Evolutionary conservation across 2,888 invertebrate species (phyloP), one percentile per base, ranked within the genome.

Genomic region (Ophion slaviceki): DNA sequence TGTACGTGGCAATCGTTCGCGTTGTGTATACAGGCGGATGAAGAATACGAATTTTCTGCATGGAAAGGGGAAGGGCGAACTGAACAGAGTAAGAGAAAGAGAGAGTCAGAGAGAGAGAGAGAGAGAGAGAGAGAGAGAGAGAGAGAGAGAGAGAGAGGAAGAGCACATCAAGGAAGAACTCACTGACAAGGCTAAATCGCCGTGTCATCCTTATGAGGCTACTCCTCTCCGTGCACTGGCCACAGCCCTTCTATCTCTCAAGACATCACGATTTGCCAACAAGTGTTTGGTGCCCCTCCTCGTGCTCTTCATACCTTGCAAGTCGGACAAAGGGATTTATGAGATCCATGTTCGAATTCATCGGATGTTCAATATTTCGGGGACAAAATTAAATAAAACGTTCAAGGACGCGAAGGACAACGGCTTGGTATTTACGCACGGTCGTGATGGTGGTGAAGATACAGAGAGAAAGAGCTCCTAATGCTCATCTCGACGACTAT

Each of bases 141-240:
- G 40, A 72, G 45, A 45, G 45, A 59, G 36, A n/a, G 59, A 59
- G 2, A 20, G 57, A 32, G 17, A 70, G 70, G 17, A 7, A 5
- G 14, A 17, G 45, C 32, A 8, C 71, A 32, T 74, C 59, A 61
- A 74, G 74, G 62, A 72, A 79, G 79, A 68, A 74, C 61, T 75
- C 24, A 74, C 68, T 83, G 83, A 79, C 83, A 74, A 74, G 83
- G 78, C 74, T 62, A 68, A 83, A 75, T 83, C 66, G 67, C 47
- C 78, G 40, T 45, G 64, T 66, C 45, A 45, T 79, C 45, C 28
- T 11, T 79, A 62, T 45, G 11, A 74, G 74, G 61, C 67, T 57
- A 40, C 40, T 40, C 40, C 40, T 40, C 40, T 40, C 40, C 40
- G 40, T 40, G 40, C 17, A 36, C 62, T 70, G 62, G 66, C 64